phyloP scores from a whole-genome alignment of 2,113 vertebrate species.

The Physeter macrocephalus region DNA sequence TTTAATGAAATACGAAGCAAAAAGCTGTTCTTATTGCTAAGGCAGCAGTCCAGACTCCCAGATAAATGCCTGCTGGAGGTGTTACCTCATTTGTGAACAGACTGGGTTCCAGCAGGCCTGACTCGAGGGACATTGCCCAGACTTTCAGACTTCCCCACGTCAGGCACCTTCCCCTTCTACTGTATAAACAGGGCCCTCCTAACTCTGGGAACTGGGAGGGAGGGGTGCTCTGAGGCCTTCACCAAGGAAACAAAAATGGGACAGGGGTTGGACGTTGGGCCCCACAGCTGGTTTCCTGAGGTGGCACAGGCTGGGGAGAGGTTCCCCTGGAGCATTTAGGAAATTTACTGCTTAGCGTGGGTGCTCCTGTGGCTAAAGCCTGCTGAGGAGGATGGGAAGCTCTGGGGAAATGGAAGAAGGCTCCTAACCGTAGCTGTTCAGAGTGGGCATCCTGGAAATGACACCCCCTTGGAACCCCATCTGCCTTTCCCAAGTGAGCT shows the following conservation, averaged over 20 bases:
- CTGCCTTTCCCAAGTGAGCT: neutral
- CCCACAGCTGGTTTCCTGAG: neutral
- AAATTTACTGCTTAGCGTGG: neutral
- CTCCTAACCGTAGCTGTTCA: neutral
- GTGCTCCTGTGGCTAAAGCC: neutral
- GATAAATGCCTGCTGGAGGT: neutral
- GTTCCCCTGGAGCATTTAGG: neutral
- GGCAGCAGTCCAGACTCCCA: neutral
- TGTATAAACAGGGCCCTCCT: neutral
- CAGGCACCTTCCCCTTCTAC: neutral
- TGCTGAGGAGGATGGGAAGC: neutral
- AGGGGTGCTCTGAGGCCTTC: neutral
- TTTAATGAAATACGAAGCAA: neutral
- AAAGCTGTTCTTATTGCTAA: neutral
- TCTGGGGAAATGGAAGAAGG: neutral
- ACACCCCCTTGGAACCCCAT: too few relatives aligned
- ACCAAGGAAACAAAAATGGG: neutral
- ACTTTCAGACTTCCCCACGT: neutral
- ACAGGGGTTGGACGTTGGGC: neutral
- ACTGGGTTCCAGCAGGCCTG: neutral
- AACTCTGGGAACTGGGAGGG: neutral
- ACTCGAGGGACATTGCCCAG: neutral
- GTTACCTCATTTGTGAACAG: neutral
- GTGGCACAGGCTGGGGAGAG: neutral
- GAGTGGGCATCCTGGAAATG: neutral